Evolutionary conservation across 2,888 invertebrate species (phyloP).

Genomic region (Trichopria drosophilae): DNA sequence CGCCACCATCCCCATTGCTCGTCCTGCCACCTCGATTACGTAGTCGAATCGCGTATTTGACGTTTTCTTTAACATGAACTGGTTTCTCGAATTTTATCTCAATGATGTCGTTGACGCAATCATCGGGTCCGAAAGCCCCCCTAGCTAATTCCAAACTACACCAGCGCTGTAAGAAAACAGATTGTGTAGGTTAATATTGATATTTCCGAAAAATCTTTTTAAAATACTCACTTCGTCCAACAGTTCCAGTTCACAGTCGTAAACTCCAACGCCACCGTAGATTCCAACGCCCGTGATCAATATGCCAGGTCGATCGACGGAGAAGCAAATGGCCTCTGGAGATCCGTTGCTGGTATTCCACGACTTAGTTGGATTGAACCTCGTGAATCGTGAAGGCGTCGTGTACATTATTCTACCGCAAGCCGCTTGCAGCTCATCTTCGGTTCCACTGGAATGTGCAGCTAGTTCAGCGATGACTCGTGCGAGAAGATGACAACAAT

Average conservation of each 20-base stretch:
- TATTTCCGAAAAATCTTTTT: conserved; percentile 1
- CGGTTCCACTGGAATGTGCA: conserved; percentile 75
- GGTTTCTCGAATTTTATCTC: conserved; percentile 90
- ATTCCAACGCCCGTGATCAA: conserved; percentile 87
- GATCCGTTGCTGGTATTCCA: conserved; percentile 98
- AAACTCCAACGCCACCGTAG: conserved; percentile 85
- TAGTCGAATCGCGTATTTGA: conserved; percentile 85
- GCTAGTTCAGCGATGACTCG: conserved; percentile 87
- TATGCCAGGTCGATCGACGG: conserved; percentile 87
- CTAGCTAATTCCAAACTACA: conserved; percentile 81
- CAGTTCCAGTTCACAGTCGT: conserved; percentile 89
- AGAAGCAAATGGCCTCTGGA: conserved; percentile 93
- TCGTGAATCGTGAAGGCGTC: conserved; percentile 87
- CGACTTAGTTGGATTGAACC: conserved; percentile 84
- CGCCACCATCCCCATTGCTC: conserved; percentile 91
- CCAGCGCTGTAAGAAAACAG: conserved; percentile 70
- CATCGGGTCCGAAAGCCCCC: conserved; percentile 82
- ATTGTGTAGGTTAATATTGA: conserved; percentile 9
- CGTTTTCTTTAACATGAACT: conserved; percentile 83
- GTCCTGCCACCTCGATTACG: conserved; percentile 91
- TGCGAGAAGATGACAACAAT: conserved; percentile 77
- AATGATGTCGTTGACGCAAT: conserved; percentile 84
- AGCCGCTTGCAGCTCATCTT: conserved; percentile 74
- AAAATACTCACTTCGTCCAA: conserved; percentile 72
- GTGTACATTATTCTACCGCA: conserved; percentile 78